phyloP scores from a whole-genome alignment of 2,113 vertebrate species.

The Crotalus tigris region DNA sequence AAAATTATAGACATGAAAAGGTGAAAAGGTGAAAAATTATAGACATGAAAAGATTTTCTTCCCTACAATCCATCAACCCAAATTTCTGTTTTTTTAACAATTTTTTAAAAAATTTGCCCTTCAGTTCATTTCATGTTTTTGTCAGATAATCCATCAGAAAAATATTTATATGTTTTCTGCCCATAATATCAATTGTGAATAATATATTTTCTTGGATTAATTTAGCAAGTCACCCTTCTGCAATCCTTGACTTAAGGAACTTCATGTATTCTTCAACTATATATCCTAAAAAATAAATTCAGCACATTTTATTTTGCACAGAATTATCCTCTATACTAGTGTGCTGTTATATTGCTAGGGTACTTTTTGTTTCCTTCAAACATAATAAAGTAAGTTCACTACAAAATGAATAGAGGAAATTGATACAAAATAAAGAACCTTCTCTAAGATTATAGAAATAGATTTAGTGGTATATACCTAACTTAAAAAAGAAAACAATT shows the following conservation, averaged over 20 bases:
- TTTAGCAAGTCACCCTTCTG: background rate
- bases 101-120: background rate
- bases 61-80: background rate
- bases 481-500: slow-evolving; percentile 59
- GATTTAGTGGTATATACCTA: slow-evolving; percentile 20
- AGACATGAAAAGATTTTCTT: too few relatives aligned
- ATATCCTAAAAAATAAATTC: background rate
- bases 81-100: background rate
- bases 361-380: background rate
- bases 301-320: background rate
- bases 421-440: slow-evolving; percentile 10
- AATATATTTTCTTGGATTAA: background rate
- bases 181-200: background rate
- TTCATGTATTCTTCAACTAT: background rate
- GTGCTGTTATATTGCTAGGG: background rate
- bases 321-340: background rate
- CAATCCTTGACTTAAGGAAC: background rate
- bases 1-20: background rate
- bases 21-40: background rate
- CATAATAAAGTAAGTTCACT: background rate
- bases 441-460: slow-evolving; percentile 44
- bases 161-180: background rate
- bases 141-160: background rate
- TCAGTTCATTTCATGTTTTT: background rate
- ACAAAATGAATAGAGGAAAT: slow-evolving; percentile 1